Conservation (phyloP, 1,140 invertebrate genomes). For the Spodoptera frugiperda region DNA sequence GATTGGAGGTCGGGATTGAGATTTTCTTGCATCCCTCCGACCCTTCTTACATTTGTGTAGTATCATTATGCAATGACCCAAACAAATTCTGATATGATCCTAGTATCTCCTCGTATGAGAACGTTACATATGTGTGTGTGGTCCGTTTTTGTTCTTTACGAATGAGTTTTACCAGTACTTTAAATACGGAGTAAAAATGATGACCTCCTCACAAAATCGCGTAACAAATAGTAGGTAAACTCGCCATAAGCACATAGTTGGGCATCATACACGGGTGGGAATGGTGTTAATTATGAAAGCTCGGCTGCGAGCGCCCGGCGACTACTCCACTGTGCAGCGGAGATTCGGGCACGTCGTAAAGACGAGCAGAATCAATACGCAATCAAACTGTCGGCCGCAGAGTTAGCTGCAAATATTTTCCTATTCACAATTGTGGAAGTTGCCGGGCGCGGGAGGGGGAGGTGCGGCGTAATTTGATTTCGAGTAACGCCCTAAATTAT, state of each 20-base stretch:
- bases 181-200: no score
- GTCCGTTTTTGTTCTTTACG: no score
- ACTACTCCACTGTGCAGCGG: no score
- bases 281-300: no score
- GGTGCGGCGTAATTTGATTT: constrained; percentile 67
- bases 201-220: no score
- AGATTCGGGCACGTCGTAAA: constrained; percentile 36
- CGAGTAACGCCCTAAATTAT: constrained; percentile 69
- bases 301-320: no score
- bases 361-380: constrained; percentile 66
- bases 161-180: no score
- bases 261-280: no score
- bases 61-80: constrained; percentile 35
- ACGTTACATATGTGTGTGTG: no score
- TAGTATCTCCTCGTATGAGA: not conserved
- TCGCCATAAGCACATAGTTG: no score
- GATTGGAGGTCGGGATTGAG: constrained; percentile 38
- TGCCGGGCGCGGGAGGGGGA: constrained; percentile 46
- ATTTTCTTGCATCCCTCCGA: constrained; percentile 23
- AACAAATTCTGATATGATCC: constrained; percentile 18
- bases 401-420: constrained; percentile 67
- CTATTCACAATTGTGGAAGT: constrained; percentile 58
- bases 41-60: constrained; percentile 20
- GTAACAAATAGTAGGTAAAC: no score
- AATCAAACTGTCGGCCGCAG: constrained; percentile 73